A percentile compares a stretch with the other conserved stretches of the same genome.
phyloP scores from a whole-genome alignment of 2,113 vertebrate species.

The Chlamydotis undulata region DNA sequence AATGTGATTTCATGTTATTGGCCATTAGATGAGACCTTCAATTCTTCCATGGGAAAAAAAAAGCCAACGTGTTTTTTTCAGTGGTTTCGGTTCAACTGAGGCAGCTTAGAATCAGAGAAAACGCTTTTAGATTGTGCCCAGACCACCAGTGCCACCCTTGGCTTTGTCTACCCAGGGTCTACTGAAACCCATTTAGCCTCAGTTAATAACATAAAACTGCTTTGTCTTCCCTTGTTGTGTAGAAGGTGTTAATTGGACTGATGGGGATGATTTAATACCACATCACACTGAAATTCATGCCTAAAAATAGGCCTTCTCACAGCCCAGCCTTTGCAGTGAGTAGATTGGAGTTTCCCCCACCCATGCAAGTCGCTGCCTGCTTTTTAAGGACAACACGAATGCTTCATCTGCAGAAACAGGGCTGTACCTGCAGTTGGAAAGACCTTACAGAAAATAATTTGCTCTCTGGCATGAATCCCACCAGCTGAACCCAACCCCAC shows the following conservation, averaged over 20 bases:
- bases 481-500: neutral
- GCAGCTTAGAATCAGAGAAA: neutral
- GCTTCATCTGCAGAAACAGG: neutral
- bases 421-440: neutral
- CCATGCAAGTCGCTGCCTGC: neutral
- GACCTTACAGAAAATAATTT: neutral
- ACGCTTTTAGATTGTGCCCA: neutral
- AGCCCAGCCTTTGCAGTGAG: neutral
- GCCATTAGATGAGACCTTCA: neutral
- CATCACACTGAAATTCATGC: neutral
- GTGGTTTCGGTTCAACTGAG: neutral
- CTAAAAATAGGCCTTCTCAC: neutral
- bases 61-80: neutral
- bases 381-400: fast-evolving
- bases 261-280: neutral
- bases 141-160: neutral
- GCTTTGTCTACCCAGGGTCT: neutral
- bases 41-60: neutral
- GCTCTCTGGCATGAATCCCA: neutral
- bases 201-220: neutral
- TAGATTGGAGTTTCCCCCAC: neutral
- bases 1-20: neutral
- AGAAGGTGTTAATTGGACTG: neutral
- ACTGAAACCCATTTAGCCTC: neutral
- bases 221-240: neutral